Evolutionary conservation across 2,113 vertebrate genomes (phyloP).

Genomic region (Edolisoma coerulescens): DNA sequence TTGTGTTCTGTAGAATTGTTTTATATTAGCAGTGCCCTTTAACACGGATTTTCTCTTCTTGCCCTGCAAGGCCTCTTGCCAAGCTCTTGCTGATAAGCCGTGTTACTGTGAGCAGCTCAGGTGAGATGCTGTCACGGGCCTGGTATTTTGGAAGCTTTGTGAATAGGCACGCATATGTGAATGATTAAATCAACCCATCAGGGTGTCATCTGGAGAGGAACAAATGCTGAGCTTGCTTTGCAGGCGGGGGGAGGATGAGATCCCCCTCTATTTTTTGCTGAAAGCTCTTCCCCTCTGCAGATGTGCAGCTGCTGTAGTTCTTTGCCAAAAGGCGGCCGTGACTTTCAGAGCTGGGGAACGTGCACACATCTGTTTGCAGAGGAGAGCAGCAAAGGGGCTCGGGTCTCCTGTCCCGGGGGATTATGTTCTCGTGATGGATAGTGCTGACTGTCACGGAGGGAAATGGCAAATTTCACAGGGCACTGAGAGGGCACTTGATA

Average conservation of each 20-base stretch:
- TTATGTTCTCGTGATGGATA: neutral
- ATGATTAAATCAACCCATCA: constrained; percentile 60
- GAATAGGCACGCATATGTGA: constrained; percentile 27
- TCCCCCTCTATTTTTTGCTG: neutral
- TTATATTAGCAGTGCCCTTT: neutral
- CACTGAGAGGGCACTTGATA: neutral
- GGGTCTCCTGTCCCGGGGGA: neutral
- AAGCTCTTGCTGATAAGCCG: neutral
- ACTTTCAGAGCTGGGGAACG: neutral
- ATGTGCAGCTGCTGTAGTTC: constrained; percentile 48
- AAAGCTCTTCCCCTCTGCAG: constrained; percentile 43
- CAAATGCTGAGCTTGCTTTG: constrained; percentile 41
- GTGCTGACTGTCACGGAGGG: neutral
- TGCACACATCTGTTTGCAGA: constrained; percentile 36
- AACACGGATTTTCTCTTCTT: neutral
- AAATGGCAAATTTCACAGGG: constrained; percentile 22
- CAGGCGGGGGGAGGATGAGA: neutral
- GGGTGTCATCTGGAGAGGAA: constrained; percentile 52
- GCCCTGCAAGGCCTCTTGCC: neutral
- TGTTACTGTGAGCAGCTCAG: neutral
- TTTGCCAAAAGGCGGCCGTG: constrained; percentile 21
- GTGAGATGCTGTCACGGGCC: constrained; percentile 42
- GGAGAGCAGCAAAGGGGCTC: neutral
- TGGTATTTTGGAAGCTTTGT: neutral
- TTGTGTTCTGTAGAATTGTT: neutral